These are phyloP conservation scores for Acronicta leporina DNA, from an alignment of 2,888 invertebrate genomes.

Conservation along the genomic window DNA sequence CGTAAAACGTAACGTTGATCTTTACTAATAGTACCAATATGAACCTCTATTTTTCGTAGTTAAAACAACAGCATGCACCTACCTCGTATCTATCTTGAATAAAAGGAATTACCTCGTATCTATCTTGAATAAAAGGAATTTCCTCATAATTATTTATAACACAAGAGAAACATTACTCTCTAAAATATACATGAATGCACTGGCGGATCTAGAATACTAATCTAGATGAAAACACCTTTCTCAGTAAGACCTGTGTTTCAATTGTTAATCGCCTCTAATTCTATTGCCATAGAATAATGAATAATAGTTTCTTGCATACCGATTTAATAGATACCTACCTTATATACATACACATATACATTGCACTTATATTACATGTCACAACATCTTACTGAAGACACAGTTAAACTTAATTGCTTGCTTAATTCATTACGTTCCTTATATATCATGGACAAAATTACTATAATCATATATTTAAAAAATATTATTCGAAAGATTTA, in stretches of 20 bases:
- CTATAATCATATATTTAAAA: no score
- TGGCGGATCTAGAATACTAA: slow-evolving; percentile 47
- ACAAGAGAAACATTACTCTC: slow-evolving; percentile 25
- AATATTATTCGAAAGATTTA: no score
- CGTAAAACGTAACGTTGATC: no score
- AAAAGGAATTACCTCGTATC: slow-evolving; percentile 18
- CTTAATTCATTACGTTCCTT: no score
- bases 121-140: slow-evolving; percentile 7
- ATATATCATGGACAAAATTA: no score
- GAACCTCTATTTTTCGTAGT: background rate
- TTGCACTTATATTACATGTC: no score
- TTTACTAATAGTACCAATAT: no score
- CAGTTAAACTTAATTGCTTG: no score
- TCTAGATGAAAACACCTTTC: slow-evolving; percentile 54
- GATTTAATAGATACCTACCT: background rate
- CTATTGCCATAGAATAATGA: slow-evolving; percentile 2
- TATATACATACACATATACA: no score
- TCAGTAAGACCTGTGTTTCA: slow-evolving; percentile 36
- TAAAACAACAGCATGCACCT: slow-evolving; percentile 4
- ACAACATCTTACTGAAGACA: no score
- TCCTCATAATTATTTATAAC: slow-evolving; percentile 25
- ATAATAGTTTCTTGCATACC: background rate
- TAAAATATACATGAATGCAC: slow-evolving; percentile 41
- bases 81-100: no score
- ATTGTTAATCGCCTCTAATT: slow-evolving; percentile 37